phyloP scores from a whole-genome alignment of 1,140 invertebrate species.

The Brachionus rubens region DNA sequence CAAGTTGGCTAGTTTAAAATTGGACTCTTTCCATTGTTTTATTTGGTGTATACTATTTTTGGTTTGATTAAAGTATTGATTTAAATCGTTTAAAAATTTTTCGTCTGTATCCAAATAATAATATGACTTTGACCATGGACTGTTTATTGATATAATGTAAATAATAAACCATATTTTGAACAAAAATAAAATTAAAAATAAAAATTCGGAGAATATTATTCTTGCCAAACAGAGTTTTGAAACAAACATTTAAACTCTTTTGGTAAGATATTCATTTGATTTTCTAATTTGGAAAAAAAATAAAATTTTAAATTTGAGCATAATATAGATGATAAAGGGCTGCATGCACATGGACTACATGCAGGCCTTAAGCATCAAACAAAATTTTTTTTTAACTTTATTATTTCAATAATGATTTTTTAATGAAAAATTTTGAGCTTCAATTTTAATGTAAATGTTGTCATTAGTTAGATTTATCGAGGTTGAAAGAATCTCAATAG shows the following conservation, averaged over 20 bases:
- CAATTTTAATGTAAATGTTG: too few species aligned
- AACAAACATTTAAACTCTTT: background rate
- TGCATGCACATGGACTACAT: too few species aligned
- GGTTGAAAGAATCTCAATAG: too few species aligned
- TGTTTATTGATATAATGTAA: background rate
- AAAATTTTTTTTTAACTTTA: too few species aligned
- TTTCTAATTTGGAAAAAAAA: too few species aligned
- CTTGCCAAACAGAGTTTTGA: background rate
- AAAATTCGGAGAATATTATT: background rate
- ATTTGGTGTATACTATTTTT: background rate
- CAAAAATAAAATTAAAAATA: background rate
- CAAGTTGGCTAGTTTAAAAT: background rate
- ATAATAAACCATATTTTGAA: conserved; percentile 2
- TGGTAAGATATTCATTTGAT: too few species aligned
- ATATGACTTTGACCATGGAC: background rate
- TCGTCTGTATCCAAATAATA: conserved; percentile 8
- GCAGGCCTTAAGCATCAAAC: too few species aligned
- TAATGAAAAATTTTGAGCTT: too few species aligned
- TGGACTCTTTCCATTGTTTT: conserved; percentile 7
- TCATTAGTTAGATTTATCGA: too few species aligned
- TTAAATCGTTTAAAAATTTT: background rate
- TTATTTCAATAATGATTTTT: too few species aligned
- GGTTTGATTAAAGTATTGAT: conserved; percentile 8
- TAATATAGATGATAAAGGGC: too few species aligned
- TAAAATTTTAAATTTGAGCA: too few species aligned